A percentile compares a stretch with the other conserved stretches of the same genome.
Conservation (phyloP, 1,140 invertebrate genomes). For the Spodoptera frugiperda region DNA sequence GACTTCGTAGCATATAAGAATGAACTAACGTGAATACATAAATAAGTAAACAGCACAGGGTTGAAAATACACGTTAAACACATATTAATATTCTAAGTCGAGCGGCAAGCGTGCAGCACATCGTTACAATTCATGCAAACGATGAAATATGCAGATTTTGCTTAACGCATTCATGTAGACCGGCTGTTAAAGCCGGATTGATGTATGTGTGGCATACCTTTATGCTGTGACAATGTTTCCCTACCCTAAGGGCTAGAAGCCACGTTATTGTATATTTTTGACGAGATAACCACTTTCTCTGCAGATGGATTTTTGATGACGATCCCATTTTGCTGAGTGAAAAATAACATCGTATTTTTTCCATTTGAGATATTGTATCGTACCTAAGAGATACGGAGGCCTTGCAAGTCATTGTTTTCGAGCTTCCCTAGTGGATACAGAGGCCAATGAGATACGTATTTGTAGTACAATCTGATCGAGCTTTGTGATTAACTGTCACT, state of each 20-base stretch:
- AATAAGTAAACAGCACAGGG: constrained; percentile 28
- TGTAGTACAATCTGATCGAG: not conserved
- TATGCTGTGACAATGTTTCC: constrained; percentile 26
- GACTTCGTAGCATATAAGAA: constrained; percentile 11
- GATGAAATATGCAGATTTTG: constrained; percentile 31
- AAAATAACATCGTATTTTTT: constrained; percentile 5
- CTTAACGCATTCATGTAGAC: constrained; percentile 35
- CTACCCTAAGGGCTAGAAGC: not conserved
- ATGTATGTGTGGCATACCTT: constrained; percentile 2
- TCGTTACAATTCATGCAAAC: constrained; percentile 29
- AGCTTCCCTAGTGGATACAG: not conserved
- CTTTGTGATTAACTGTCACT: too few relatives aligned
- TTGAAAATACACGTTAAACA: constrained; percentile 33
- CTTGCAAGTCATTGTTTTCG: constrained; percentile 5
- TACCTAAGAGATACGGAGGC: too few relatives aligned
- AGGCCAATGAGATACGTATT: not conserved
- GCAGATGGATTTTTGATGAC: constrained; percentile 29
- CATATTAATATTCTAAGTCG: constrained; percentile 29
- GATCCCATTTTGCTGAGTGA: constrained; percentile 11
- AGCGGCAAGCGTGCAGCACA: constrained; percentile 19
- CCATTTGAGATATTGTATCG: not conserved
- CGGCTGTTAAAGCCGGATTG: constrained; percentile 12
- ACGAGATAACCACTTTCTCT: constrained; percentile 7
- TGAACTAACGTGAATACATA: constrained; percentile 13
- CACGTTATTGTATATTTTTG: constrained; percentile 2